These are phyloP conservation scores for cattle (Bos taurus) DNA, from an alignment of 2,113 vertebrate genomes.

Conservation along the genomic window DNA sequence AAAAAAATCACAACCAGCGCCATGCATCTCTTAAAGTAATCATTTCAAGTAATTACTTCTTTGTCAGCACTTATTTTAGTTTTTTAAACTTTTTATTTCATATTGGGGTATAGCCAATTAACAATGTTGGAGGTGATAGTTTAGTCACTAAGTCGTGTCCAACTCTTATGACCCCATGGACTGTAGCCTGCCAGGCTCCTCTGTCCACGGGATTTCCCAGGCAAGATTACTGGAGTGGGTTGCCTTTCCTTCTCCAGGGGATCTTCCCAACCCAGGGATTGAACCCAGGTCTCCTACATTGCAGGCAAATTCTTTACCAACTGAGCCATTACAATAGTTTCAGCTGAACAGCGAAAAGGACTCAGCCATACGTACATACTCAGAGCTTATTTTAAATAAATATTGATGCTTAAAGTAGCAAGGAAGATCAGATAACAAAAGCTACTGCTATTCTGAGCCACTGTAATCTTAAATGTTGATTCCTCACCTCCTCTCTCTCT, in stretches of 20 bases:
- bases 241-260: neutral
- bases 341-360: neutral
- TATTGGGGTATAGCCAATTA: neutral
- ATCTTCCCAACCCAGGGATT: neutral
- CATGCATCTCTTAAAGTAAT: neutral
- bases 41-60: neutral
- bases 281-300: neutral
- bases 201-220: neutral
- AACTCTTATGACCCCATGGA: neutral
- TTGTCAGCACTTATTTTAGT: constrained; percentile 7
- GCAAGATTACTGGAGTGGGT: neutral
- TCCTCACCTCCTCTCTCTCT: neutral
- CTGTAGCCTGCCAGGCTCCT: neutral
- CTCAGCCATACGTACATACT: neutral
- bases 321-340: neutral
- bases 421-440: neutral
- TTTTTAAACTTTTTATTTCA: neutral
- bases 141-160: neutral
- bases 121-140: neutral
- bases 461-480: neutral
- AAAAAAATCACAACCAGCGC: neutral
- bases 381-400: constrained; percentile 17
- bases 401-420: neutral
- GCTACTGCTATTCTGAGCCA: neutral
- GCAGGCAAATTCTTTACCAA: neutral